Percentiles rank a stretch among this genome's conserved stretches.
These are phyloP conservation scores for Sipha flava DNA, from an alignment of 1,140 invertebrate species.

Conservation along the genomic window DNA sequence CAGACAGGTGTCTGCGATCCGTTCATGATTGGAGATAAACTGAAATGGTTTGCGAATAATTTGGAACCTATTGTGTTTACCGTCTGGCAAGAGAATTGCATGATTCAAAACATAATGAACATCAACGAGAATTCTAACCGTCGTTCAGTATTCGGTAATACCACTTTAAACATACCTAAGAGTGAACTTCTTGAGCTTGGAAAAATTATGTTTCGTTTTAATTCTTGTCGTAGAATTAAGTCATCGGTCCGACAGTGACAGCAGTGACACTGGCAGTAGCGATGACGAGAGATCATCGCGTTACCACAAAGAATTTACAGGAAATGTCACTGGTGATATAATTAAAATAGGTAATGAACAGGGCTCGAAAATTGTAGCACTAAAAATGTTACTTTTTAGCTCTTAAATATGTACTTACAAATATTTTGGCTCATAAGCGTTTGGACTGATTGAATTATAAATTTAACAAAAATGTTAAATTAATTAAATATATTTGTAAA, in stretches of 20 bases:
- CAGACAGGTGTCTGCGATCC: slow-evolving; percentile 95
- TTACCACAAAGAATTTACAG: not conserved
- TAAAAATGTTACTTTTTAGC: no score
- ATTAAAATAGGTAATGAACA: not conserved
- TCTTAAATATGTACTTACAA: no score
- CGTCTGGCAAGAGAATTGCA: slow-evolving; percentile 62
- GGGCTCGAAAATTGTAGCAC: no score
- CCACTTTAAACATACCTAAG: not conserved
- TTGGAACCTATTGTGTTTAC: slow-evolving; percentile 84
- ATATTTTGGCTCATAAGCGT: no score
- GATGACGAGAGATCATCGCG: not conserved
- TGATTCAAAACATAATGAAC: not conserved
- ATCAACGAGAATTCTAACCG: not conserved
- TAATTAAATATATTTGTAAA: no score
- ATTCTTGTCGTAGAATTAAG: not conserved
- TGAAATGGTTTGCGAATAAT: slow-evolving; percentile 83
- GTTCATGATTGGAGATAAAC: slow-evolving; percentile 89
- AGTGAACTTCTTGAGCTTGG: no score
- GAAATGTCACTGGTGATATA: not conserved
- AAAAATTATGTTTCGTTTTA: no score
- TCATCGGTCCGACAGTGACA: not conserved
- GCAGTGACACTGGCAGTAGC: not conserved
- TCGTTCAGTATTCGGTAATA: not conserved
- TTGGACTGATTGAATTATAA: no score
- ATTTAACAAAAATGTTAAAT: no score